Evolutionary conservation across 1,140 invertebrate species (phyloP).

Genomic region (Bathynomus jamesi): DNA sequence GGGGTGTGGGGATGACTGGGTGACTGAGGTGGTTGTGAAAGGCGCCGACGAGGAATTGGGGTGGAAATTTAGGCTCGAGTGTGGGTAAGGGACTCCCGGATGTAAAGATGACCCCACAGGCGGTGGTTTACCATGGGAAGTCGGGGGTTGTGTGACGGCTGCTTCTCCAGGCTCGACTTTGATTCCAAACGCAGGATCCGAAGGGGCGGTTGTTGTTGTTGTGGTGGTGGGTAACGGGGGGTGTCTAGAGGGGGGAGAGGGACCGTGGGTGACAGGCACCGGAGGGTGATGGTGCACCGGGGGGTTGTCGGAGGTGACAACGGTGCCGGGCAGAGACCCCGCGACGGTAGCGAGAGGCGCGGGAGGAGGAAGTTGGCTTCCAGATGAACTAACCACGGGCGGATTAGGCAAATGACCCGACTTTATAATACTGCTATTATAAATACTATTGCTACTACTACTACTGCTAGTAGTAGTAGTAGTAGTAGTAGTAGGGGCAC

Average conservation of each 20-base stretch:
- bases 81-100: neutral
- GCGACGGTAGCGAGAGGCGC: too few relatives aligned
- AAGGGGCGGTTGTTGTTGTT: neutral
- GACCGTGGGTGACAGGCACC: neutral
- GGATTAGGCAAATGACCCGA: constrained; percentile 7
- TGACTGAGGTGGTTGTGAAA: neutral
- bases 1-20: neutral
- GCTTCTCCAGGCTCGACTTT: neutral
- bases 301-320: neutral
- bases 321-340: too few relatives aligned
- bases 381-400: neutral
- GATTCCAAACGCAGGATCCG: neutral
- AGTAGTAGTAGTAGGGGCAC: too few relatives aligned
- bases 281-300: neutral
- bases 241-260: neutral
- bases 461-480: constrained; percentile 19
- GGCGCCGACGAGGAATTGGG: neutral
- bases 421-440: constrained; percentile 21
- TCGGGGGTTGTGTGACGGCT: neutral
- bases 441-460: constrained; percentile 21
- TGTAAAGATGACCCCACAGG: neutral
- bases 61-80: too few relatives aligned
- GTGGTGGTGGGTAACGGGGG: constrained; percentile 12
- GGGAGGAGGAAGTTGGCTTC: too few relatives aligned
- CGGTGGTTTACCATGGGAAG: neutral